phyloP scores from a whole-genome alignment of 2,888 invertebrate genomes.

The Hydroisotoma schaefferi region DNA sequence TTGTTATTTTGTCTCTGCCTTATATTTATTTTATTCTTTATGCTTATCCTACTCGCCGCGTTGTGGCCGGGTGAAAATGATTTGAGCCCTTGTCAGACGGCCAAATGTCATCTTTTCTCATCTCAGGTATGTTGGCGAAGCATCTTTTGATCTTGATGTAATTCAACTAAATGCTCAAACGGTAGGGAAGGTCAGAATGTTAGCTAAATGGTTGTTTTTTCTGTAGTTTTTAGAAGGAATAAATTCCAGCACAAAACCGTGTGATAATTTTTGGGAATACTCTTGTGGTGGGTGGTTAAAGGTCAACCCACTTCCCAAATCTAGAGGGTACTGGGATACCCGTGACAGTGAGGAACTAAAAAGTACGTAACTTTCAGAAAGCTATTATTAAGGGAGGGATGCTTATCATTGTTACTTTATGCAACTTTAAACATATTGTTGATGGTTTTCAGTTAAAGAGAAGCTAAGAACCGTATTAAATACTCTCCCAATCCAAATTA shows the following conservation, averaged over 20 bases:
- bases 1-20: constrained; percentile 32
- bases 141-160: not conserved
- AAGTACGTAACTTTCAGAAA: constrained; percentile 2
- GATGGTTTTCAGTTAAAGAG: constrained; percentile 52
- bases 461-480: constrained; percentile 55
- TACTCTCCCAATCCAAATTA: constrained; percentile 54
- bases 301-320: constrained; percentile 54
- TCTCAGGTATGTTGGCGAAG: constrained; percentile 54
- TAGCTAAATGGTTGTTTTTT: not conserved
- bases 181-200: not conserved
- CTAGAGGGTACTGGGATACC: constrained; percentile 55
- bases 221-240: constrained; percentile 55
- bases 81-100: constrained; percentile 54
- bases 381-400: not conserved
- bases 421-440: constrained; percentile 1
- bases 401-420: constrained; percentile 9
- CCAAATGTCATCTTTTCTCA: constrained; percentile 57
- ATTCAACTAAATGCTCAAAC: too few species aligned
- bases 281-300: constrained; percentile 58
- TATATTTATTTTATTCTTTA: constrained; percentile 53
- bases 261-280: constrained; percentile 57
- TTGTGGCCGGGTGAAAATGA: constrained; percentile 56
- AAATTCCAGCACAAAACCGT: constrained; percentile 54
- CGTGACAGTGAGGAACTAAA: constrained; percentile 49
- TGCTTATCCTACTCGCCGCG: constrained; percentile 54